A percentile compares a stretch with the other conserved stretches of the same genome.
These are phyloP conservation scores for Leptinotarsa defecta DNA, from an alignment of 1,140 invertebrate genomes.

Conservation along the genomic window DNA sequence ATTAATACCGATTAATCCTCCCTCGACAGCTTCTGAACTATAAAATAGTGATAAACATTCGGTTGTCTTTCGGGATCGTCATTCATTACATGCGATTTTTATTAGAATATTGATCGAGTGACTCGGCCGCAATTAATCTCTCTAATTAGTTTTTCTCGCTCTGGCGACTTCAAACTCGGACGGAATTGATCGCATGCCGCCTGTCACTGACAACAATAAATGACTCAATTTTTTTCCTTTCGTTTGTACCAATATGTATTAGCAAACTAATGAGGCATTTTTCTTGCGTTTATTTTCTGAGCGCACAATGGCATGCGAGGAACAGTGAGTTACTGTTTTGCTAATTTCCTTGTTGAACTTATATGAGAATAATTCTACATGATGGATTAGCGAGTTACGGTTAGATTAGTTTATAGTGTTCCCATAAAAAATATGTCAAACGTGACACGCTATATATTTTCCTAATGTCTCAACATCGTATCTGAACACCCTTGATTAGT, in stretches of 20 bases:
- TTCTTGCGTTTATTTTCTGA: not conserved
- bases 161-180: slow-evolving; percentile 46
- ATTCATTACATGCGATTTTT: slow-evolving; percentile 26
- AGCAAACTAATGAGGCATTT: slow-evolving; percentile 16
- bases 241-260: slow-evolving; percentile 15
- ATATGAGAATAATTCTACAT: too few species aligned
- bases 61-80: not conserved
- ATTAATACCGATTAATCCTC: too few species aligned
- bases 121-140: slow-evolving; percentile 49
- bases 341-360: too few species aligned
- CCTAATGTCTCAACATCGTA: too few species aligned
- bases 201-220: slow-evolving; percentile 52
- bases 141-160: slow-evolving; percentile 53
- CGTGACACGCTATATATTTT: too few species aligned
- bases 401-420: too few species aligned
- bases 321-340: too few species aligned
- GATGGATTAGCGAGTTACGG: too few species aligned
- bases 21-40: not conserved
- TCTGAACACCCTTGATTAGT: too few species aligned
- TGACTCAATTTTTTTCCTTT: slow-evolving; percentile 32
- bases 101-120: slow-evolving; percentile 49
- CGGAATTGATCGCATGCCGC: slow-evolving; percentile 49
- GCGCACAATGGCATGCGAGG: too few species aligned
- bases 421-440: too few species aligned
- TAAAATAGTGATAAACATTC: not conserved